Evolutionary conservation across 2,888 invertebrate genomes (phyloP), one percentile per base, ranked within the genome.

Genomic region (Eupithecia pulchellata): DNA sequence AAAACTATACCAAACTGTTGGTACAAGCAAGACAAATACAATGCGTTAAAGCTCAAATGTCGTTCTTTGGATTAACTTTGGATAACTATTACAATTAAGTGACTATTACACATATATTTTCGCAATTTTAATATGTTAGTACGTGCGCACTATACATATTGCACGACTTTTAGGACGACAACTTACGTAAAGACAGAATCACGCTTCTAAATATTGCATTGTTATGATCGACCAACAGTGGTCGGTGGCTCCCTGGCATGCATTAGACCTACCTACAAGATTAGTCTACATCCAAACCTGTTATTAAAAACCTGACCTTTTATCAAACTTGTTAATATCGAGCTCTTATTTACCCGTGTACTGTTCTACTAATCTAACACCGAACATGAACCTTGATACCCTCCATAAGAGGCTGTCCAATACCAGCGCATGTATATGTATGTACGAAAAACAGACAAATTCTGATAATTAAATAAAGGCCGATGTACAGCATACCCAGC

Each of bases 221-320:
- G 47, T 20, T n/a, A 11, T 47, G 20, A 47, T 1, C 27, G 57
- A n/a, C 32, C 32, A 58, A n/a, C 30, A 42, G 6, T 25, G 14
- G 6, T 58, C 30, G 30, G 17, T n/a, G 32, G n/a, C 60, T 34
- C 20, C 34, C 20, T 34, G 60, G 34, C 60, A 34, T 61, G 60
- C 60, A 61, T 61, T 20, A 13, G 60, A n/a, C 20, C 1, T 11
- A n/a, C 20, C 1, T 11, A 58, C 29, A 34, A 61, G 30, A 57
- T 60, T 32, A 32, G 29, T 17, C 63, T 27, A 63, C 39, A 63
- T 27, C 14, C 27, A 63, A 62, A 62, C 61, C 27, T 13, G 63
- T 63, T 29, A 63, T 63, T 60, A 60, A 36, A 61, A 57, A 36
- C 20, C 34, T 61, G 34, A 34, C 61, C 61, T 61, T 34, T 61